Evolutionary conservation across 2,888 invertebrate genomes (phyloP), one percentile per base, ranked within the genome.

Genomic region (Anorthoa munda): DNA sequence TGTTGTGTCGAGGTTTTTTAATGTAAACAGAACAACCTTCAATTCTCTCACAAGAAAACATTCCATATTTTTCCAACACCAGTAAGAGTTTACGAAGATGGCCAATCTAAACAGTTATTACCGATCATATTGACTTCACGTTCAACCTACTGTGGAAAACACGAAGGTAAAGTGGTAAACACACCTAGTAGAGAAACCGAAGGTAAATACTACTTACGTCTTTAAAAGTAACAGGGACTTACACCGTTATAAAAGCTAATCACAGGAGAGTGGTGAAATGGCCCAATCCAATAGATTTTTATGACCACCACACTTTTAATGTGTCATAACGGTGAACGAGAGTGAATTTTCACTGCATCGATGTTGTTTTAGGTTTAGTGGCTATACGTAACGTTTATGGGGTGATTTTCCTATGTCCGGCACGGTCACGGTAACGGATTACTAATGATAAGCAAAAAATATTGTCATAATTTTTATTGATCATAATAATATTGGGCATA

Each of bases 211-310:
- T 23, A 55, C 9, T 15, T 7, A 39, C 21, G 17, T 45, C 58
- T 72, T 66, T 73, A 51, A 72, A 84, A 75, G 72, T 70, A 60
- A 82, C 75, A 73, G 21, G 60, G 65, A 64, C 56, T 71, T 63
- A 69, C 66, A 69, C 69, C n/a, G 64, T 60, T 69, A 66, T 66
- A 82, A 82, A 83, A 75, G n/a, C 66, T 73, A 70, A 79, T 85
- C 69, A 82, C 78, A 58, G 60, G 48, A 17, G 60, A 71, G 75
- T 67, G 48, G 63, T 53, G 69, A 72, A 73, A 76, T 74, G 60
- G 71, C 50, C 63, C 73, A 76, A 66, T 75, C 67, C 79, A 79
- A 85, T 83, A 74, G 70, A 83, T 74, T 83, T 85, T 83, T 85
- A 83, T 53, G 75, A 69, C 56, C 77, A 21, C 56, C 46, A 68